Percentiles rank a stretch among this genome's conserved stretches.
Evolutionary conservation across 2,113 vertebrate genomes (phyloP).

Genomic region (Colistium nudipinnis): DNA sequence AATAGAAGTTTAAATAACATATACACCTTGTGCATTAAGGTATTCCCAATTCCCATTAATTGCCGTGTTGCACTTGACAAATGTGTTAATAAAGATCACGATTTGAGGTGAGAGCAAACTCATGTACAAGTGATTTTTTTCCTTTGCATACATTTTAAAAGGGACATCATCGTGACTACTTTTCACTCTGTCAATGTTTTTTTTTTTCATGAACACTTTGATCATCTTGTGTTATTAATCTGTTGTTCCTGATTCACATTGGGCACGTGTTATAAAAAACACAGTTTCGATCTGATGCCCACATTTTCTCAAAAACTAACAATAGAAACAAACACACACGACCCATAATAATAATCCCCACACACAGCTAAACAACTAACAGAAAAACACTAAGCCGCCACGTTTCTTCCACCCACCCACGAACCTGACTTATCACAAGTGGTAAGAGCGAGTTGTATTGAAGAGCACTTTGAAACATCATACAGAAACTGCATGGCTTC

Average conservation of each 20-base stretch:
- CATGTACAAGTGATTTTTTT: slow-evolving; percentile 32
- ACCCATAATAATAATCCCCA: background rate
- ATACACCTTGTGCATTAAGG: slow-evolving; percentile 55
- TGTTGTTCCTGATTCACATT: slow-evolving; percentile 16
- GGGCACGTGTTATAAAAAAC: slow-evolving; percentile 3
- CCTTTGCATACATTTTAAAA: slow-evolving; percentile 43
- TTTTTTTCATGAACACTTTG: background rate
- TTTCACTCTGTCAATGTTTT: slow-evolving; percentile 1
- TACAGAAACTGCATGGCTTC: slow-evolving; percentile 55
- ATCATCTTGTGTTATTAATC: slow-evolving; percentile 20
- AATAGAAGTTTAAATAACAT: slow-evolving; percentile 32
- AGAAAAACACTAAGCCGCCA: slow-evolving; percentile 16
- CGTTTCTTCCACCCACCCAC: slow-evolving; percentile 11
- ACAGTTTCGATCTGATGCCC: slow-evolving; percentile 37
- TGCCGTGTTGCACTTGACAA: slow-evolving; percentile 18
- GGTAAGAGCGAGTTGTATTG: slow-evolving; percentile 54
- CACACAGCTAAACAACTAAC: background rate
- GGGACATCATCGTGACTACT: background rate
- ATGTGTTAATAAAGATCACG: slow-evolving; percentile 39
- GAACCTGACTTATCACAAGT: slow-evolving; percentile 27
- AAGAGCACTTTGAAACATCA: slow-evolving; percentile 64
- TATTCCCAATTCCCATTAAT: slow-evolving; percentile 36
- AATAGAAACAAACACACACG: background rate
- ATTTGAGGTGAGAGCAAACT: slow-evolving; percentile 42
- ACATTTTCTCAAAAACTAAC: slow-evolving; percentile 3